phyloP scores from a whole-genome alignment of 2,797 vertebrate species.

The Acanthurus lineatus region DNA sequence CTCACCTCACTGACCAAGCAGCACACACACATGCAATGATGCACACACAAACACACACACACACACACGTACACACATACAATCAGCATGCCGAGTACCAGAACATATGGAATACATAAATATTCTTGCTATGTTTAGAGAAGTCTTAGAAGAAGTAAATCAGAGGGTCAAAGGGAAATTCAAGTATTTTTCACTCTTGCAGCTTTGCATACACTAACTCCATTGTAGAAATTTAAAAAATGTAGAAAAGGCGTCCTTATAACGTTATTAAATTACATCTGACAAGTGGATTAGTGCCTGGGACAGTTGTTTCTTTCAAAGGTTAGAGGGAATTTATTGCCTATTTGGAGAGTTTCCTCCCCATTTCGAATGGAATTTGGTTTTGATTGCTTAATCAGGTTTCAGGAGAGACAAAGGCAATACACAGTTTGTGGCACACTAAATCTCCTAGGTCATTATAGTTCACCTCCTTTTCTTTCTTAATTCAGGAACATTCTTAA shows the following conservation, averaged over 20 bases:
- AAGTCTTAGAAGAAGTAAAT: not conserved
- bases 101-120: conserved; percentile 36
- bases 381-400: conserved; percentile 61
- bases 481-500: conserved; percentile 25
- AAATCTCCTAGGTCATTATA: conserved; percentile 12
- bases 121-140: conserved; percentile 4
- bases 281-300: conserved; percentile 33
- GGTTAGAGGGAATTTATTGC: conserved; percentile 39
- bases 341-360: conserved; percentile 31
- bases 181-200: not conserved
- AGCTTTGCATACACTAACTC: not conserved
- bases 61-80: conserved; percentile 13
- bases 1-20: conserved; percentile 57
- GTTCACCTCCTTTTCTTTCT: conserved; percentile 34
- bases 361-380: conserved; percentile 30
- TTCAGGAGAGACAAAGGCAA: conserved; percentile 45
- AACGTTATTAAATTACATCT: conserved; percentile 42
- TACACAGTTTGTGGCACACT: conserved; percentile 18
- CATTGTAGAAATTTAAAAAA: not conserved
- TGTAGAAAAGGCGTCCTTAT: not conserved
- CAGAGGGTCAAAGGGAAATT: not conserved
- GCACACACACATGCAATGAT: conserved; percentile 14
- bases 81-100: conserved; percentile 25
- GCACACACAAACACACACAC: conserved; percentile 1
- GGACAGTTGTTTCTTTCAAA: conserved; percentile 42